Conservation (phyloP, 2,797 vertebrate species). For the Thripadectes ignobilis region DNA sequence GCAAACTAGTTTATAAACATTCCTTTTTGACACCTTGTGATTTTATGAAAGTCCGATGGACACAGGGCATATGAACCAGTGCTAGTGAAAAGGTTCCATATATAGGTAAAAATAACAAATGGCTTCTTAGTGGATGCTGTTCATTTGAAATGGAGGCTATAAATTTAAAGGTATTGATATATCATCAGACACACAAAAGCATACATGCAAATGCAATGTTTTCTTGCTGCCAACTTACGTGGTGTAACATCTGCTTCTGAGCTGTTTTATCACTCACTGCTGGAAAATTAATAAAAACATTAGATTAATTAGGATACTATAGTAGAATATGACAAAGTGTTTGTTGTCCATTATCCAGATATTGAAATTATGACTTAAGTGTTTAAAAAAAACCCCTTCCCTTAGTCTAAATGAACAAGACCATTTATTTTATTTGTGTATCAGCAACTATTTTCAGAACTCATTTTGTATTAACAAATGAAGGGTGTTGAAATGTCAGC, state of each 20-base stretch:
- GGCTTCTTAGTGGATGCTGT: neutral
- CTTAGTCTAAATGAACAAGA: neutral
- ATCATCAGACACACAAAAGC: neutral
- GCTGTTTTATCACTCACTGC: neutral
- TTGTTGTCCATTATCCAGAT: neutral
- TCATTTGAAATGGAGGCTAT: constrained; percentile 9
- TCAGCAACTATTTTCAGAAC: neutral
- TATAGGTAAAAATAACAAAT: constrained; percentile 31
- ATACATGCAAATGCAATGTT: neutral
- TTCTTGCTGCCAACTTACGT: neutral
- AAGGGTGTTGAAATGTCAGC: neutral
- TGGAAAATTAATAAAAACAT: constrained; percentile 25
- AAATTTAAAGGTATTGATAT: constrained; percentile 24
- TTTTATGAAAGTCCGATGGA: neutral
- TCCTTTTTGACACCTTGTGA: constrained; percentile 36
- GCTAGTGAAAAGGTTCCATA: constrained; percentile 6
- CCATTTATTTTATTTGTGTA: neutral
- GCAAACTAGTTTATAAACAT: constrained; percentile 37
- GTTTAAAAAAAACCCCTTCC: neutral
- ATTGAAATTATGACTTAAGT: neutral
- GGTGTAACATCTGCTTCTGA: constrained; percentile 27
- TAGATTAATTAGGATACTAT: neutral
- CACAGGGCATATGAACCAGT: neutral
- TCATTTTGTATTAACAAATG: neutral
- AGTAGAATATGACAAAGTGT: neutral